phyloP scores from a whole-genome alignment of 2,888 invertebrate species.

The Hedychridium roseum region DNA sequence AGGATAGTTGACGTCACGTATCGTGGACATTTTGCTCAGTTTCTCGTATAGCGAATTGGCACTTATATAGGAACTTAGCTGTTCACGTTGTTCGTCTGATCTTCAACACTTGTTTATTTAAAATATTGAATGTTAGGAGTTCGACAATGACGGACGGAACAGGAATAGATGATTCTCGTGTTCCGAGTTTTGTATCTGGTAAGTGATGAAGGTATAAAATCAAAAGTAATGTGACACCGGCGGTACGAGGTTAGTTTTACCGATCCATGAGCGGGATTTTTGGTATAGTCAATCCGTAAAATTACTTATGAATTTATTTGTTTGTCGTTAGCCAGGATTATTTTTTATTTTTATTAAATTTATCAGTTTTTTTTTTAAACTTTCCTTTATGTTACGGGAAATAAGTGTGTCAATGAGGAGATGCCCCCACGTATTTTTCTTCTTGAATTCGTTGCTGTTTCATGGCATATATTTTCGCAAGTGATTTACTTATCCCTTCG shows the following conservation, averaged over 20 bases:
- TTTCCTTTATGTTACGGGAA: neutral
- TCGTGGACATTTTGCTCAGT: no score
- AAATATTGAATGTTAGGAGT: neutral
- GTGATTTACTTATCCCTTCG: neutral
- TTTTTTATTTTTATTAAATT: constrained; percentile 6
- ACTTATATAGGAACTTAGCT: no score
- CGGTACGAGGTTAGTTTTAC: constrained; percentile 38
- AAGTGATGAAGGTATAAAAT: constrained; percentile 23
- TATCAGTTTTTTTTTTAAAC: neutral
- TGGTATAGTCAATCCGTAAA: neutral
- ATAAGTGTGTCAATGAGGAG: neutral
- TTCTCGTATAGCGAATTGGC: no score
- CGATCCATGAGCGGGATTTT: constrained; percentile 13
- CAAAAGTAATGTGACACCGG: constrained; percentile 24
- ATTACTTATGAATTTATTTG: constrained; percentile 2
- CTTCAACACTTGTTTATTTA: constrained; percentile 6
- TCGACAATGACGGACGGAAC: constrained; percentile 40
- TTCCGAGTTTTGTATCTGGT: constrained; percentile 42
- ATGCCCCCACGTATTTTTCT: neutral
- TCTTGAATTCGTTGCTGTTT: neutral
- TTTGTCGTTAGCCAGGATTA: neutral
- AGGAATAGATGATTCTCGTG: constrained; percentile 35
- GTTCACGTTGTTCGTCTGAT: constrained; percentile 16
- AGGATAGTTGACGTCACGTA: constrained; percentile 15
- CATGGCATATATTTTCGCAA: no score